Percentiles rank a stretch among this genome's conserved stretches.
Evolutionary conservation across 2,888 invertebrate species (phyloP).

Genomic region (Standfussiana lucernea): DNA sequence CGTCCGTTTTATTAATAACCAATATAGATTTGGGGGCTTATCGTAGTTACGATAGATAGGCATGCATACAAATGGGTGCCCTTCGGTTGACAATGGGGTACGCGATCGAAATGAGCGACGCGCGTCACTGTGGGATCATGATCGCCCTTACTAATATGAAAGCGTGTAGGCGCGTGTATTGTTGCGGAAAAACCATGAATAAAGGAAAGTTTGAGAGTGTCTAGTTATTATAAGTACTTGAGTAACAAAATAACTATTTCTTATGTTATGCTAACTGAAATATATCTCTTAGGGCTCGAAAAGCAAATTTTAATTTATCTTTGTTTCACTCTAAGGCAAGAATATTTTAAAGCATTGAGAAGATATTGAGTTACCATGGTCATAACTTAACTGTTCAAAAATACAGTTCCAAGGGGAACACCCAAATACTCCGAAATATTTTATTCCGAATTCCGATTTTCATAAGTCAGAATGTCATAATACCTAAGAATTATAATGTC

Average conservation of each 20-base stretch:
- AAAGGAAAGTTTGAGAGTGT: background rate
- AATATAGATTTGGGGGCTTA: slow-evolving; percentile 73
- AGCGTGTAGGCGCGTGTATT: slow-evolving; percentile 46
- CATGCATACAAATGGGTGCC: slow-evolving; percentile 73
- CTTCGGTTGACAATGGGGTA: slow-evolving; percentile 68
- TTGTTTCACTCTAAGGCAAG: background rate
- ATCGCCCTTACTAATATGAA: slow-evolving; percentile 68
- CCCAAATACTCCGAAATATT: no score
- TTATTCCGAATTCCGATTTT: no score
- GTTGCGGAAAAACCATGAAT: slow-evolving; percentile 41
- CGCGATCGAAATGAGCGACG: slow-evolving; percentile 71
- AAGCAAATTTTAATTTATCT: background rate
- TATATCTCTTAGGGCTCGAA: background rate
- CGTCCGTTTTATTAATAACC: slow-evolving; percentile 72
- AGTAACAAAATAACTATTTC: background rate
- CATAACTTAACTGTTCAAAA: background rate
- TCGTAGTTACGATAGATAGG: slow-evolving; percentile 67
- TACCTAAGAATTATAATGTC: no score
- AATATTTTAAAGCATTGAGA: background rate
- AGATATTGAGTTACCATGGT: background rate
- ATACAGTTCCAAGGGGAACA: no score
- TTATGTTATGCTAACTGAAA: background rate
- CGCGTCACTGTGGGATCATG: slow-evolving; percentile 65
- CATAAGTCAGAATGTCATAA: no score
- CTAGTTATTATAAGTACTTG: background rate